phyloP scores from a whole-genome alignment of 2,113 vertebrate genomes.

The Aphyosemion australe region DNA sequence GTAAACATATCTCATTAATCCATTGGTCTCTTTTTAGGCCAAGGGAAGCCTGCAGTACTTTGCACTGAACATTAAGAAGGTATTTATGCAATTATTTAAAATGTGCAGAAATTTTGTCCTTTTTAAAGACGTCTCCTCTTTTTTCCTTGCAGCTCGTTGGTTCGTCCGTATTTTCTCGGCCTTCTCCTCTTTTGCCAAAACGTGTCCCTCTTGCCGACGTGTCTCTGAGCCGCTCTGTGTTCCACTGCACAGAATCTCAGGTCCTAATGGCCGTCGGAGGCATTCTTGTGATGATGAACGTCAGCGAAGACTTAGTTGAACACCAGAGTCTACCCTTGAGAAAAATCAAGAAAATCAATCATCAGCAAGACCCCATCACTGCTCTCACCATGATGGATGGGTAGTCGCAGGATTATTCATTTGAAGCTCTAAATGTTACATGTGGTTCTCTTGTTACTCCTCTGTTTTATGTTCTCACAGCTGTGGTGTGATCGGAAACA shows the following conservation, averaged over 20 bases:
- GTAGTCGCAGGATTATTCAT: slow-evolving; percentile 60
- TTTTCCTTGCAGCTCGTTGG: slow-evolving; percentile 3
- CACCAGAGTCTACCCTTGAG: slow-evolving; percentile 32
- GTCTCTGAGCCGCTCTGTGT: slow-evolving; percentile 82
- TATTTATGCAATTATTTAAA: slow-evolving; percentile 36
- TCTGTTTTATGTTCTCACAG: slow-evolving; percentile 69
- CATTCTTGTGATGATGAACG: slow-evolving; percentile 85
- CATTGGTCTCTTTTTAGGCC: slow-evolving; percentile 62
- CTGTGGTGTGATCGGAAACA: slow-evolving; percentile 85
- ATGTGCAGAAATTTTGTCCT: no score
- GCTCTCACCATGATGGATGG: slow-evolving; percentile 80
- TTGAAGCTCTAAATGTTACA: not conserved
- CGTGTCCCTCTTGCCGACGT: slow-evolving; percentile 78
- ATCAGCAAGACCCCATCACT: slow-evolving; percentile 85
- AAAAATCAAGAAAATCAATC: slow-evolving; percentile 67
- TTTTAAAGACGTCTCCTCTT: not conserved
- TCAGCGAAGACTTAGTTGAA: not conserved
- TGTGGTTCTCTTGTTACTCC: not conserved
- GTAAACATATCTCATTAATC: slow-evolving; percentile 18
- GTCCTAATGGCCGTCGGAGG: slow-evolving; percentile 81
- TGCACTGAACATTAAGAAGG: slow-evolving; percentile 77
- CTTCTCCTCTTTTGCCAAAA: slow-evolving; percentile 47
- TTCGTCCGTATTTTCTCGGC: not conserved
- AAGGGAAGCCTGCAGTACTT: slow-evolving; percentile 57
- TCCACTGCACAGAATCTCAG: slow-evolving; percentile 76